phyloP scores from a whole-genome alignment of 2,113 vertebrate species.

The Ictalurus furcatus region DNA sequence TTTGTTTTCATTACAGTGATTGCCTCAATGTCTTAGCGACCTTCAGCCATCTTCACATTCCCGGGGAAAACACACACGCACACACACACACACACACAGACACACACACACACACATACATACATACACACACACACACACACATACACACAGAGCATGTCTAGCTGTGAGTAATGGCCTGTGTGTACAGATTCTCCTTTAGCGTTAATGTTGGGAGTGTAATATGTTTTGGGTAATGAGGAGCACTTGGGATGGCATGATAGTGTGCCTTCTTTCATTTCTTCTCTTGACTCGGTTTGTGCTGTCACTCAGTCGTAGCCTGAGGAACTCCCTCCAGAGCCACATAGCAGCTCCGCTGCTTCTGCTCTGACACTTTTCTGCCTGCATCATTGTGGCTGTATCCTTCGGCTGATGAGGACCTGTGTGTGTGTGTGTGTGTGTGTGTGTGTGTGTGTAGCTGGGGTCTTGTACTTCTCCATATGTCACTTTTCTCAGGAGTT shows the following conservation, averaged over 20 bases:
- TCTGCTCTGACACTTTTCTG: constrained; percentile 39
- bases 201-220: constrained; percentile 45
- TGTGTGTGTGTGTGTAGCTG: constrained; percentile 1
- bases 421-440: constrained; percentile 11
- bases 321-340: constrained; percentile 38
- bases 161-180: constrained; percentile 56
- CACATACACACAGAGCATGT: constrained; percentile 13
- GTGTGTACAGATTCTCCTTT: constrained; percentile 49
- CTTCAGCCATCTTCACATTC: constrained; percentile 70
- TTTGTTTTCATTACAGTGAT: constrained; percentile 83
- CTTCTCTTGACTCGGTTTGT: constrained; percentile 17
- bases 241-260: constrained; percentile 39
- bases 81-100: constrained; percentile 15
- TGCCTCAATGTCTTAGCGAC: constrained; percentile 75
- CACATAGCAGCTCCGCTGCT: constrained; percentile 19
- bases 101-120: constrained; percentile 22
- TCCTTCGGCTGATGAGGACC: constrained; percentile 68
- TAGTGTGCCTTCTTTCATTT: constrained; percentile 33
- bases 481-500: constrained; percentile 21
- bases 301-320: constrained; percentile 42
- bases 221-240: constrained; percentile 51
- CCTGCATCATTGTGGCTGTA: constrained; percentile 58
- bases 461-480: background rate
- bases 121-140: constrained; percentile 11
- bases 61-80: constrained; percentile 37